Percentiles rank a stretch among this genome's conserved stretches.
phyloP scores from a whole-genome alignment of 2,888 invertebrate genomes.

The Drosophila mayaguana region DNA sequence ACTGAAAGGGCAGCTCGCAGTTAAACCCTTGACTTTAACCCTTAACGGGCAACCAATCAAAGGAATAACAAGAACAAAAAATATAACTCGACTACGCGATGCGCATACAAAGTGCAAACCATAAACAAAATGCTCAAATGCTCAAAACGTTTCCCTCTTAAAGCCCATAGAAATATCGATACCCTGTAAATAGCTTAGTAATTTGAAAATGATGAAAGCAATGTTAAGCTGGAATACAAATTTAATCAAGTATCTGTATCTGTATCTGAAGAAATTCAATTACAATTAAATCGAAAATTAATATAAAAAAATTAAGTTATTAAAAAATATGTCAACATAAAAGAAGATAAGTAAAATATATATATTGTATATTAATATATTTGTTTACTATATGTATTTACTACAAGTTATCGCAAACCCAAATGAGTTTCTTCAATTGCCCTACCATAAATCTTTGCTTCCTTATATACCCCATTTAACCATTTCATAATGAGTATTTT shows the following conservation, averaged over 20 bases:
- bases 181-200: slow-evolving; percentile 2
- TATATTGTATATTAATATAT: too few species aligned
- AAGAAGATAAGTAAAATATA: too few species aligned
- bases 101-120: slow-evolving; percentile 59
- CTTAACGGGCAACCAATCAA: slow-evolving; percentile 57
- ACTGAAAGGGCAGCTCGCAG: slow-evolving; percentile 38
- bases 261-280: neutral
- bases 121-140: slow-evolving; percentile 63
- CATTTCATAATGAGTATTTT: slow-evolving; percentile 1
- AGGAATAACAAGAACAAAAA: slow-evolving; percentile 22
- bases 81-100: slow-evolving; percentile 41
- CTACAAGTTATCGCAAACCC: neutral
- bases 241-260: neutral
- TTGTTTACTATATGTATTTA: neutral
- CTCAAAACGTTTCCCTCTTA: slow-evolving; percentile 7
- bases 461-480: slow-evolving; percentile 1
- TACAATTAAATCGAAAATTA: too few species aligned
- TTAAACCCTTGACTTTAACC: slow-evolving; percentile 79
- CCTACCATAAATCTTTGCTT: neutral
- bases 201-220: neutral
- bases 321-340: too few species aligned
- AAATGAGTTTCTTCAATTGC: neutral
- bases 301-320: too few species aligned
- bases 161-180: slow-evolving; percentile 18
- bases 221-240: neutral